A percentile compares a stretch with the other conserved stretches of the same genome.
These are phyloP conservation scores for Buphagus erythrorhynchus DNA, from an alignment of 2,797 vertebrate genomes.

Conservation along the genomic window DNA sequence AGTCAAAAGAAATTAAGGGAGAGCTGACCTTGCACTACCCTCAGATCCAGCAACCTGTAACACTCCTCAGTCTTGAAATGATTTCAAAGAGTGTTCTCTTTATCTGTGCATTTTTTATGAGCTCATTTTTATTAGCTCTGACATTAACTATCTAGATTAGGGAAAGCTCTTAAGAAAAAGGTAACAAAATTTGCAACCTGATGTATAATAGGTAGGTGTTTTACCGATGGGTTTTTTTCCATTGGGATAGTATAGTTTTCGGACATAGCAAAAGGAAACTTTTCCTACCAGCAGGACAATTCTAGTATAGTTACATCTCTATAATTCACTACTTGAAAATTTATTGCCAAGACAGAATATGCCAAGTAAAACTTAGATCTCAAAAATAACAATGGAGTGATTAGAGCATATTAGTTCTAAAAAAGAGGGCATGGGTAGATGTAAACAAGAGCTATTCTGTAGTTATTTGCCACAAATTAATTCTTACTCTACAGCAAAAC, in stretches of 20 bases:
- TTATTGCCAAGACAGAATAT: background rate
- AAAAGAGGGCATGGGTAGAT: background rate
- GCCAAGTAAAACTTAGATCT: background rate
- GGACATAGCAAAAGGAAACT: background rate
- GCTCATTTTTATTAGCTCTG: background rate
- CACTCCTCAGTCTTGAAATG: background rate
- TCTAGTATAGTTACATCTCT: background rate
- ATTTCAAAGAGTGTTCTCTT: background rate
- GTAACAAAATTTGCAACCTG: background rate
- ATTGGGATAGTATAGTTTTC: background rate
- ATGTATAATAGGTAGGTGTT: background rate
- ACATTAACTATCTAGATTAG: background rate
- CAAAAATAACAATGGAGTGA: background rate
- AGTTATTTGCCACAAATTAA: background rate
- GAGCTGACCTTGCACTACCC: background rate
- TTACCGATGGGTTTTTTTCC: background rate
- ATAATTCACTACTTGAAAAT: accelerated
- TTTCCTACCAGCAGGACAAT: background rate
- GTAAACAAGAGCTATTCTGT: background rate
- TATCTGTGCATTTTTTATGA: background rate
- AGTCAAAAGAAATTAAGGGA: background rate
- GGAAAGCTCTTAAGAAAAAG: background rate
- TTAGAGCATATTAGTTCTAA: background rate
- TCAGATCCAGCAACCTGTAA: background rate
- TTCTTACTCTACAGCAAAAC: background rate